Evolutionary conservation across 1,140 invertebrate species (phyloP), one percentile per base, ranked within the genome.

Genomic region (Scaptomyza pallida): DNA sequence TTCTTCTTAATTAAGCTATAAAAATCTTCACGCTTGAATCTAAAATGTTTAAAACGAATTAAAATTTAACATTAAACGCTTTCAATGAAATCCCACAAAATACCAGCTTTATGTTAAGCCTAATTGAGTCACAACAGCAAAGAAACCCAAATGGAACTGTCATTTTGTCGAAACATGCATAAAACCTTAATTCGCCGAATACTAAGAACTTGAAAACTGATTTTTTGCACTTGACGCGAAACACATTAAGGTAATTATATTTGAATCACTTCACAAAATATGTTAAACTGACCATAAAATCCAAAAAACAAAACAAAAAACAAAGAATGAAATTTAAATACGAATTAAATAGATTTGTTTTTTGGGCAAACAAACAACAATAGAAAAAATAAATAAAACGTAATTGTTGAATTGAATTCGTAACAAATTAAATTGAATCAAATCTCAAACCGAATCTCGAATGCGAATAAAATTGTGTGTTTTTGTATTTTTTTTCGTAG

Each of bases 121-220:
- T 37, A 5, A 37, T 37, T 35, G 33, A 2, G 33, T 35, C 33
- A 12, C 3, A 12, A 10, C 10, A 35, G 5, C 23, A 8, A 47
- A 3, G 6, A 21, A 21, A 21, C 10, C 19, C 19, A 47, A 8
- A 21, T 45, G 23, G 6, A 16, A n/a, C 5, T 45, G 44, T 47
- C 44, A 47, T 47, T 23, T 13, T 6, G 5, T 13, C n/a, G 5
- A 23, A 47, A 47, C 2, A 45, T 45, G 17, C 17, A 19, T 13
- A 9, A 21, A 45, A 21, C 10, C 12, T 44, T n/a, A 21, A 43
- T 16, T 30, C 26, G 15, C 41, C 3, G 10, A 43, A 17, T 43
- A 17, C 8, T 16, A 10, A 41, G 37, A 41, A 5, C 37, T 41
- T 19, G 17, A 44, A 44, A 44, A 44, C n/a, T 47, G 45, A 47